Percentiles rank a stretch among this genome's conserved stretches.
Conservation (phyloP, 2,888 invertebrate species). For the Trichacis sp. region DNA sequence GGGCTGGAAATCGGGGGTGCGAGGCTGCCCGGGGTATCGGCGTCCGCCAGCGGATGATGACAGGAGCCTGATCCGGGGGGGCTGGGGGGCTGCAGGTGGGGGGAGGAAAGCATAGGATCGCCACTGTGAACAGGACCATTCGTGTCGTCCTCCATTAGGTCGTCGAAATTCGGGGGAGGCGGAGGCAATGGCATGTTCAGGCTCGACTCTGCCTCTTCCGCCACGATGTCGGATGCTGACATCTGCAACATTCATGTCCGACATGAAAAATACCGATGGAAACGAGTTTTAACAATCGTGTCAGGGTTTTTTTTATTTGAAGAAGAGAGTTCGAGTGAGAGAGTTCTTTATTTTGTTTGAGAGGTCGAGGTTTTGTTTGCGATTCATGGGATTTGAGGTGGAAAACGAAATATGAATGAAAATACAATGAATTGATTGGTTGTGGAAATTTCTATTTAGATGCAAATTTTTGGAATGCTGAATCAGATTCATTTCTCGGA, state of each 20-base stretch:
- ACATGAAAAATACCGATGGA: too few relatives aligned
- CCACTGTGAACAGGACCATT: constrained; percentile 73
- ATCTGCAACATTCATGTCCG: constrained; percentile 62
- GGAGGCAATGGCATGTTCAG: constrained; percentile 70
- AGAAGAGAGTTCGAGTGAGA: too few relatives aligned
- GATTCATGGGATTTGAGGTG: too few relatives aligned
- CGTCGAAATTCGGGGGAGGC: constrained; percentile 71
- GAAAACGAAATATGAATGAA: too few relatives aligned
- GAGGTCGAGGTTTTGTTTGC: too few relatives aligned
- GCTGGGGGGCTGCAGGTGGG: constrained; percentile 69
- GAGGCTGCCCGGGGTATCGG: constrained; percentile 64
- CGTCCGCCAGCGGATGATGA: constrained; percentile 63
- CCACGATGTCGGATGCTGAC: constrained; percentile 71
- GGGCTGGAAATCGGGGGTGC: constrained; percentile 64
- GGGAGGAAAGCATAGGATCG: constrained; percentile 76
- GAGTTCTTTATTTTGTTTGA: too few relatives aligned
- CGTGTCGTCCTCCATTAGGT: constrained; percentile 78
- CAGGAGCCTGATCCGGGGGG: constrained; percentile 61
- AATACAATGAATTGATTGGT: too few relatives aligned
- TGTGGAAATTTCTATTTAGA: too few relatives aligned
- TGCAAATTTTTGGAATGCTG: too few relatives aligned
- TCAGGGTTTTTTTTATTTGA: too few relatives aligned
- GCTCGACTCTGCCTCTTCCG: constrained; percentile 70
- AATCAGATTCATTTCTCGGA: too few relatives aligned
- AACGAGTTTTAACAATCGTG: too few relatives aligned